phyloP scores from a whole-genome alignment of 2,797 vertebrate genomes.

The Myotis pilosus region DNA sequence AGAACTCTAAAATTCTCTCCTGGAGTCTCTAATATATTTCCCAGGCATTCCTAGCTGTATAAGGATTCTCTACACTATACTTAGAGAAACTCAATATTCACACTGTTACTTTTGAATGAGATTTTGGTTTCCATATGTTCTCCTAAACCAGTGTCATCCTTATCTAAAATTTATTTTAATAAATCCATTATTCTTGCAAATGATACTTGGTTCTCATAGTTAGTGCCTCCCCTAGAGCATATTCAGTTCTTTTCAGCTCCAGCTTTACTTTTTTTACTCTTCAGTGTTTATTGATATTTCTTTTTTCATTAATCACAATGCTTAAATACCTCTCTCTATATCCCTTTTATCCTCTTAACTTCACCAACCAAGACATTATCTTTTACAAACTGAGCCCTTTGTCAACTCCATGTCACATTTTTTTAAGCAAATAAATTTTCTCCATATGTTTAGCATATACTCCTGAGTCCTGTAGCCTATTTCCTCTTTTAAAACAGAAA shows the following conservation, averaged over 20 bases:
- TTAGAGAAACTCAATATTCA: conserved; percentile 59
- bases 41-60: conserved; percentile 41
- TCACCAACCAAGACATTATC: conserved; percentile 53
- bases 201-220: conserved; percentile 8
- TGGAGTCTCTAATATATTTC: conserved; percentile 55
- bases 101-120: conserved; percentile 48
- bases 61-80: not conserved
- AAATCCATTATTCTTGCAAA: conserved; percentile 44
- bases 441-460: conserved; percentile 56
- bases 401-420: conserved; percentile 61
- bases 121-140: conserved; percentile 33
- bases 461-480: conserved; percentile 54
- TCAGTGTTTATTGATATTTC: conserved; percentile 55
- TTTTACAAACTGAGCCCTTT: conserved; percentile 41
- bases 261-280: conserved; percentile 11
- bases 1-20: conserved; percentile 50
- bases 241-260: conserved; percentile 43
- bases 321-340: conserved; percentile 24
- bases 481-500: conserved; percentile 67
- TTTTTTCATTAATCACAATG: conserved; percentile 57
- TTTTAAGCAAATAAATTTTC: conserved; percentile 69
- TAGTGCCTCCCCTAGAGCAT: conserved; percentile 2
- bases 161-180: conserved; percentile 64
- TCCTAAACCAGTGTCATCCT: conserved; percentile 33
- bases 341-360: conserved; percentile 52